Evolutionary conservation across 2,888 invertebrate genomes (phyloP), one percentile per base, ranked within the genome.

Genomic region (Cryptus viduatorius): DNA sequence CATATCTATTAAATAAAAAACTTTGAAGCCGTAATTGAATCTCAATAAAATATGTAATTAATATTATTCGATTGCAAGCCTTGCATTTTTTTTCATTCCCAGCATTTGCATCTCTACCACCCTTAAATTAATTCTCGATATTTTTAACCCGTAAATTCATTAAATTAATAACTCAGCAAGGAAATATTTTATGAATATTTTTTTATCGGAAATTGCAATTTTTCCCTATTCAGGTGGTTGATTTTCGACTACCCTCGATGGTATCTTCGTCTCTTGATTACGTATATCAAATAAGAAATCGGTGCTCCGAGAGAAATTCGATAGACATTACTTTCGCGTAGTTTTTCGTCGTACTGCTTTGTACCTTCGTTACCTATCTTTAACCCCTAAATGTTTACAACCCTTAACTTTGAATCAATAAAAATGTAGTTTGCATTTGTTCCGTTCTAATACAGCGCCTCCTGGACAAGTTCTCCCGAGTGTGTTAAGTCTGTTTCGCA

Each of bases 381-480:
- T 12, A 59, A 59, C 10, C 59, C 59, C 14, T 12, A 12, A 24
- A 24, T 59, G 12, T 12, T 19, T 5, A 3, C 4, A 59, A 29
- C 1, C 12, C 10, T 4, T 12, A 59, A 59, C 29, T 24, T 59
- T 59, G 59, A 4, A 8, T 59, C 59, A 24, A 29, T 59, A 19
- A 59, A 59, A 29, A 59, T 59, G 3, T 4, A 5, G 4, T 14
- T 31, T 31, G 59, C 31, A 61, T 61, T 61, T 31, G 59, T 61
- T n/a, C 14, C 29, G 59, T 2, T 64, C 14, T n/a, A 7, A 7
- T 19, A 37, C 42, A 64, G 53, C 50, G 37, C 79, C 56, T 65
- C 67, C 67, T 56, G 65, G 76, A 42, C 68, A 56, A 48, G 14
- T 29, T 82, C 59, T 56, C 48, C 75, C 77, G 65, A 78, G 59